These are phyloP conservation scores for Trachelus iudaicus DNA, from an alignment of 2,888 invertebrate genomes.

Conservation along the genomic window DNA sequence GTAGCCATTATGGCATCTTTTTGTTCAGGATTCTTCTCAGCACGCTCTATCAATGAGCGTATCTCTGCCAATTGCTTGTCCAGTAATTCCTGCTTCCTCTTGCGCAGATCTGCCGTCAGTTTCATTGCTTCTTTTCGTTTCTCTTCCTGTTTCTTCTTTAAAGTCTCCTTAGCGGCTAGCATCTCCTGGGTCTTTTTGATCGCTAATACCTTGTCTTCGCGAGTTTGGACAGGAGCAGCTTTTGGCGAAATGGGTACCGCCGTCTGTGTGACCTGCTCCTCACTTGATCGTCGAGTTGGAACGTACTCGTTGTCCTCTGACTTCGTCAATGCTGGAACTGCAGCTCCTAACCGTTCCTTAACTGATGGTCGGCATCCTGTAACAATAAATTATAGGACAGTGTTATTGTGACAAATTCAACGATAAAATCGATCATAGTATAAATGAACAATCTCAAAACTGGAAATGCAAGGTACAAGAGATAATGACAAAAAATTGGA, in stretches of 20 bases:
- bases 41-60: constrained; percentile 81
- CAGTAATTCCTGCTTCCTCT: constrained; percentile 87
- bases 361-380: constrained; percentile 58
- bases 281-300: constrained; percentile 57
- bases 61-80: constrained; percentile 91
- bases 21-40: constrained; percentile 85
- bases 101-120: constrained; percentile 83
- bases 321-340: constrained; percentile 45
- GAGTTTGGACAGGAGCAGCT: constrained; percentile 49
- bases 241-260: constrained; percentile 63
- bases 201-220: constrained; percentile 62
- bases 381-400: background rate
- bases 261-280: constrained; percentile 48
- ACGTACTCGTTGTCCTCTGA: constrained; percentile 61
- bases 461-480: background rate
- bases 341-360: constrained; percentile 59
- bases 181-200: constrained; percentile 71
- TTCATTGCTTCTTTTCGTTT: constrained; percentile 80
- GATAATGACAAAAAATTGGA: no score
- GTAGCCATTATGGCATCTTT: constrained; percentile 81
- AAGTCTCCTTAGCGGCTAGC: constrained; percentile 74
- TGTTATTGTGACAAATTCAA: background rate
- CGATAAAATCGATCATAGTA: background rate
- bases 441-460: background rate
- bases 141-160: constrained; percentile 80